These are phyloP conservation scores for Malurus splendens DNA, from an alignment of 2,797 vertebrate genomes.

Conservation along the genomic window DNA sequence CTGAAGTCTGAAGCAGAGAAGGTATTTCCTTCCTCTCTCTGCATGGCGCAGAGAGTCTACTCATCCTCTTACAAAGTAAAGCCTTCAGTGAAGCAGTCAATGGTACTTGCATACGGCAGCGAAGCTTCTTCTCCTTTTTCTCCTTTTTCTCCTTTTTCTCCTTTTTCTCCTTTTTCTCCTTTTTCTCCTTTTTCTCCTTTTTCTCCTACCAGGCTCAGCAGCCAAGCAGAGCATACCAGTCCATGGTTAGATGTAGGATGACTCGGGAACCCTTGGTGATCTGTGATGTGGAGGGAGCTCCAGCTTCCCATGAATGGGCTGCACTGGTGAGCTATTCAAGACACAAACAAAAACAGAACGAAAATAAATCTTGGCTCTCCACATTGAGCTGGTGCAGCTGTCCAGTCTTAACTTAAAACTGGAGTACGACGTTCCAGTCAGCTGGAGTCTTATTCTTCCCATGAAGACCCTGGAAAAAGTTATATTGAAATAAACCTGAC, in stretches of 20 bases:
- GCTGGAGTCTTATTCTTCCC: neutral
- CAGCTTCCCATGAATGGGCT: neutral
- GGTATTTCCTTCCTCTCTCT: neutral
- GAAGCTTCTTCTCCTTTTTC: neutral
- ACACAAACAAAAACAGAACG: neutral
- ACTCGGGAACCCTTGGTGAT: neutral
- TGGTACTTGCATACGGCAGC: neutral
- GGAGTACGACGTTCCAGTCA: neutral
- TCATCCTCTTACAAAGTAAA: neutral
- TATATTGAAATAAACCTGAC: neutral
- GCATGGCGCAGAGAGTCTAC: neutral
- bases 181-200: too few species aligned
- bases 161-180: too few species aligned
- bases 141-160: neutral
- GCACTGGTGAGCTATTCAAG: neutral
- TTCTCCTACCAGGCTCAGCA: neutral
- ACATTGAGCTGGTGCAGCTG: neutral
- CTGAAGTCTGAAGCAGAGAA: neutral
- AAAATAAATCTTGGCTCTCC: neutral
- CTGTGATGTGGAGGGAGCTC: neutral
- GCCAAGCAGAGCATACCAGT: accelerated
- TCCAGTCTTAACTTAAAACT: neutral
- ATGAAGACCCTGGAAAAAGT: neutral
- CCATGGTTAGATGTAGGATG: neutral
- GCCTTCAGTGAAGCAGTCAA: neutral